Conservation (phyloP, 1,140 invertebrate species). For the Spodoptera litura region DNA sequence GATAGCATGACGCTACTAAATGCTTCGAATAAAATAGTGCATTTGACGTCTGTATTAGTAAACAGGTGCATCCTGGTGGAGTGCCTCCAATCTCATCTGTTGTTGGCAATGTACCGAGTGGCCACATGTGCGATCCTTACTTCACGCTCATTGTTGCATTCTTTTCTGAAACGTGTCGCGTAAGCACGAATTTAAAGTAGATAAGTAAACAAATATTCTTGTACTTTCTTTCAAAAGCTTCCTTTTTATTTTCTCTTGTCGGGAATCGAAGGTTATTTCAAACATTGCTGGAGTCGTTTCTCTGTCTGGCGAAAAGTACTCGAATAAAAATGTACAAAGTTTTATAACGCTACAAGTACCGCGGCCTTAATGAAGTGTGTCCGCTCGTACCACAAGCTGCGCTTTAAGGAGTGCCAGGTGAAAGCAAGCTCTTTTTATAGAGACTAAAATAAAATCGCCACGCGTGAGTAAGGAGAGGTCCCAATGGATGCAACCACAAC, state of each 20-base stretch:
- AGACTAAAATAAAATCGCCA: constrained; percentile 69
- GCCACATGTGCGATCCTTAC: constrained; percentile 79
- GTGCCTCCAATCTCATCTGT: constrained; percentile 72
- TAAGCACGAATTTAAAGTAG: constrained; percentile 71
- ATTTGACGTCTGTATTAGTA: constrained; percentile 21
- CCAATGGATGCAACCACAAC: constrained; percentile 58
- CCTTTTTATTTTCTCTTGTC: constrained; percentile 12
- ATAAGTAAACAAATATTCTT: constrained; percentile 35
- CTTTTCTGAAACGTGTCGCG: constrained; percentile 74
- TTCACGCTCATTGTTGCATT: constrained; percentile 74
- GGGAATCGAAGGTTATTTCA: constrained; percentile 32
- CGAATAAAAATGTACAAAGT: constrained; percentile 49
- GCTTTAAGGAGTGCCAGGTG: constrained; percentile 64
- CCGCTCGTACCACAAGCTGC: constrained; percentile 50
- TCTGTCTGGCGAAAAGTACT: constrained; percentile 45
- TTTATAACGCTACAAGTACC: constrained; percentile 55
- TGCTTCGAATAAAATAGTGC: constrained; percentile 3
- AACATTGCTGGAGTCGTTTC: constrained; percentile 37
- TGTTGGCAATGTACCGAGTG: constrained; percentile 68
- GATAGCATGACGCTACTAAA: constrained; percentile 7
- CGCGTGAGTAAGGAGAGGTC: constrained; percentile 60
- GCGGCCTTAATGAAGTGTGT: constrained; percentile 68
- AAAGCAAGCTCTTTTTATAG: constrained; percentile 68
- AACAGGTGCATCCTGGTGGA: constrained; percentile 68
- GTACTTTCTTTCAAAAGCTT: constrained; percentile 28